phyloP scores from a whole-genome alignment of 2,797 vertebrate species.

The Argyrosomus regius region DNA sequence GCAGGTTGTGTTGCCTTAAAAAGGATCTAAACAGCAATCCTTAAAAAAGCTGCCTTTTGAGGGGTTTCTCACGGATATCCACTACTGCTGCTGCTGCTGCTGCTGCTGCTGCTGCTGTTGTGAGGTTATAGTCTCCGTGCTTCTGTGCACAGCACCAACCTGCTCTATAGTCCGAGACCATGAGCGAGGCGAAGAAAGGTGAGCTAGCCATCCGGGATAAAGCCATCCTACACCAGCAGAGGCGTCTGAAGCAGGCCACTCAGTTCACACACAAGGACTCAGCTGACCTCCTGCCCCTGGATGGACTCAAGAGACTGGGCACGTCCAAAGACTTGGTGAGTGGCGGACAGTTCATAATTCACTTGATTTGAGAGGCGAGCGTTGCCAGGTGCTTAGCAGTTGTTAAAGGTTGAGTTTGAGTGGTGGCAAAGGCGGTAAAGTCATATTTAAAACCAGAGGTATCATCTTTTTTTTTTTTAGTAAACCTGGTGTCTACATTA shows the following conservation, averaged over 20 bases:
- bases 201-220: constrained; percentile 89
- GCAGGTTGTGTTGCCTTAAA: constrained; percentile 37
- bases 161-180: constrained; percentile 56
- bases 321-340: constrained; percentile 97
- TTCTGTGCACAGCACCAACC: constrained; percentile 43
- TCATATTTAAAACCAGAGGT: not conserved
- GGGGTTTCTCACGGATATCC: constrained; percentile 27
- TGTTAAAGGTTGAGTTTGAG: constrained; percentile 3
- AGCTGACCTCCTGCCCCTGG: constrained; percentile 96
- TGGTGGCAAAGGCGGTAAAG: not conserved
- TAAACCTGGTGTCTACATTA: not conserved
- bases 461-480: not conserved
- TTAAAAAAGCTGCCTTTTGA: constrained; percentile 23
- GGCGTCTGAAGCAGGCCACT: constrained; percentile 94
- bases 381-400: not conserved
- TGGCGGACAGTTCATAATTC: constrained; percentile 15
- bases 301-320: constrained; percentile 93
- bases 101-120: constrained; percentile 24
- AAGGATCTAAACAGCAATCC: constrained; percentile 26
- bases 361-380: constrained; percentile 2
- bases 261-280: constrained; percentile 98
- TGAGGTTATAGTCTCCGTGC: constrained; percentile 34
- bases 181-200: constrained; percentile 86
- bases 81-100: constrained; percentile 25
- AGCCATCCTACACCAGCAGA: constrained; percentile 93